Evolutionary conservation across 37 sponge, comb jelly and placozoan genomes (phyloP).

Genomic region (Corticium candelabrum): DNA sequence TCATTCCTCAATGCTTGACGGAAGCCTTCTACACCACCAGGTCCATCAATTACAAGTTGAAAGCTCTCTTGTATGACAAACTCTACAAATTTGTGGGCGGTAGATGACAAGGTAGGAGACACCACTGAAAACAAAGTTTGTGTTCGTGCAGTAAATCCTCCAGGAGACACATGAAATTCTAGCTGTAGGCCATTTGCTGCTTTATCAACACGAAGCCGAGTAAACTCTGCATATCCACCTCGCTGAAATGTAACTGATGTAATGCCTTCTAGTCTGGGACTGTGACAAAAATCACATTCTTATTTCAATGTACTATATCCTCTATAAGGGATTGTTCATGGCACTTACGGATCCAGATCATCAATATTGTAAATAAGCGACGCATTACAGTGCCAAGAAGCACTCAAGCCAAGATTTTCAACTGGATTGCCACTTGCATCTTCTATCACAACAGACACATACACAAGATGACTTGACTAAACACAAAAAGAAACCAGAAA

Average conservation of each 20-base stretch:
- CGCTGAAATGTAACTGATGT: slow-evolving; percentile 42
- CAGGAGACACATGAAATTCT: slow-evolving; percentile 33
- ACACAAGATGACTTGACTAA: slow-evolving; percentile 60
- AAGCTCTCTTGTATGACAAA: slow-evolving; percentile 22
- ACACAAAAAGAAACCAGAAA: neutral
- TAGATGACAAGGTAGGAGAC: slow-evolving; percentile 23
- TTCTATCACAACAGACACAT: slow-evolving; percentile 32
- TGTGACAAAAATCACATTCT: neutral
- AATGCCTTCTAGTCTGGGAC: slow-evolving; percentile 22
- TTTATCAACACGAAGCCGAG: slow-evolving; percentile 49
- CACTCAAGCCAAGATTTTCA: slow-evolving; percentile 46
- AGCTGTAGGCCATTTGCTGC: slow-evolving; percentile 31
- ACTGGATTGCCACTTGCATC: slow-evolving; percentile 41
- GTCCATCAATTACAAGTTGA: neutral
- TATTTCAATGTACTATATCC: neutral
- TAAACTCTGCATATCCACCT: slow-evolving; percentile 62
- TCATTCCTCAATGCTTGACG: neutral
- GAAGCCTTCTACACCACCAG: neutral
- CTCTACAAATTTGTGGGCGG: slow-evolving; percentile 6
- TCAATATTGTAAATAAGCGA: too few species aligned
- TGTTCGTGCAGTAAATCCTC: slow-evolving; percentile 13
- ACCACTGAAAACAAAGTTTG: slow-evolving; percentile 34
- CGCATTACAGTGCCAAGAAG: slow-evolving; percentile 57
- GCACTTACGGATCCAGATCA: too few species aligned
- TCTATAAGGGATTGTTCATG: neutral